Evolutionary conservation across 2,797 vertebrate genomes (phyloP).

Genomic region (Oreortyx pictus): DNA sequence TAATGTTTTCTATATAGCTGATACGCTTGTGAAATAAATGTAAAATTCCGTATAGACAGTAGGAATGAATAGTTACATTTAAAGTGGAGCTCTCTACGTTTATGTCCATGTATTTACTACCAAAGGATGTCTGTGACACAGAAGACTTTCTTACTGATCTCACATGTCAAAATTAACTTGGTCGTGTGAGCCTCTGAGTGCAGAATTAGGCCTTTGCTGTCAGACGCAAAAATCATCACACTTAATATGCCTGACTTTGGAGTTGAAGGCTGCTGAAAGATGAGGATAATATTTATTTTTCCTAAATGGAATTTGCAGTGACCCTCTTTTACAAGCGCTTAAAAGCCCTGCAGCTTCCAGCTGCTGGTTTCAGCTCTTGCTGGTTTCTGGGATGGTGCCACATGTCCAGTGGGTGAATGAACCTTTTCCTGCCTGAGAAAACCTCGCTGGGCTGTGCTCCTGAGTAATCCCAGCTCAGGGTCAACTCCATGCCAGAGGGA

Average conservation of each 20-base stretch:
- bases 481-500: neutral
- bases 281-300: neutral
- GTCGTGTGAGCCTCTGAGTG: neutral
- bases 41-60: neutral
- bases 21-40: accelerated
- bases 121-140: neutral
- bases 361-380: neutral
- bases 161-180: accelerated
- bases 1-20: neutral
- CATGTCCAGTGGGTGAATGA: accelerated
- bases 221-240: accelerated
- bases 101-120: accelerated
- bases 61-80: accelerated
- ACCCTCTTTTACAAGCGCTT: neutral
- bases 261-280: neutral
- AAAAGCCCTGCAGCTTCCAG: neutral
- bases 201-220: neutral
- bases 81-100: accelerated
- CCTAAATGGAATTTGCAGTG: neutral
- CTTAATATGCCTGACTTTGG: neutral
- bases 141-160: neutral
- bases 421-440: accelerated
- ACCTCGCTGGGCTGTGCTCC: neutral
- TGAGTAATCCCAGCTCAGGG: neutral
- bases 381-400: neutral